Evolutionary conservation across 2,113 vertebrate species (phyloP).

Genomic region (Herpetotheres cachinnans): DNA sequence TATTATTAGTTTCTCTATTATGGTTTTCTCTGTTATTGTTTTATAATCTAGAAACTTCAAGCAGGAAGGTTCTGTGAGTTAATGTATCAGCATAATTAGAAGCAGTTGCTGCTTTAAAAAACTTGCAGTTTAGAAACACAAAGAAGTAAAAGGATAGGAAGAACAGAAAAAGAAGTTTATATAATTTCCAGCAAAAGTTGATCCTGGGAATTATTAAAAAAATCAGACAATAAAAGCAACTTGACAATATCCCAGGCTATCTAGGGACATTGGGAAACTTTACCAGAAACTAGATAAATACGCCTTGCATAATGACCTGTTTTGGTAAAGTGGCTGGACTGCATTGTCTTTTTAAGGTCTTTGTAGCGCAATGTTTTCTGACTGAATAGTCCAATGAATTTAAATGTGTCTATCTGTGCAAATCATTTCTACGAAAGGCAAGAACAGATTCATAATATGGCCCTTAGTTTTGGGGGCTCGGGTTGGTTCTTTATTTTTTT

Average conservation of each 20-base stretch:
- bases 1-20: background rate
- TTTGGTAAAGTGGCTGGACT: background rate
- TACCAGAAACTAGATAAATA: background rate
- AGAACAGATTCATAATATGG: background rate
- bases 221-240: background rate
- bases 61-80: background rate
- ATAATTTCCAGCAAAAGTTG: background rate
- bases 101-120: background rate
- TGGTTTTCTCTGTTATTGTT: background rate
- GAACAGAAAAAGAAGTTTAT: background rate
- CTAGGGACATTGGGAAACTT: background rate
- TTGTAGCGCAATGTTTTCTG: background rate
- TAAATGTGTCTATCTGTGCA: background rate
- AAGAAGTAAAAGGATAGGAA: background rate
- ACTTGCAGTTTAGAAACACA: background rate
- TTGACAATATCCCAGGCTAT: background rate
- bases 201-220: background rate
- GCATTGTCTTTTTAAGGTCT: background rate
- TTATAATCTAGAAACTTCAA: background rate
- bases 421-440: background rate
- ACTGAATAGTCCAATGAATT: background rate
- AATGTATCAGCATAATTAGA: background rate
- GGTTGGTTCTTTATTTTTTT: background rate
- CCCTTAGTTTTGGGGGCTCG: background rate
- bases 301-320: background rate